phyloP scores from a whole-genome alignment of 2,888 invertebrate genomes.

The Tenthredo notha region DNA sequence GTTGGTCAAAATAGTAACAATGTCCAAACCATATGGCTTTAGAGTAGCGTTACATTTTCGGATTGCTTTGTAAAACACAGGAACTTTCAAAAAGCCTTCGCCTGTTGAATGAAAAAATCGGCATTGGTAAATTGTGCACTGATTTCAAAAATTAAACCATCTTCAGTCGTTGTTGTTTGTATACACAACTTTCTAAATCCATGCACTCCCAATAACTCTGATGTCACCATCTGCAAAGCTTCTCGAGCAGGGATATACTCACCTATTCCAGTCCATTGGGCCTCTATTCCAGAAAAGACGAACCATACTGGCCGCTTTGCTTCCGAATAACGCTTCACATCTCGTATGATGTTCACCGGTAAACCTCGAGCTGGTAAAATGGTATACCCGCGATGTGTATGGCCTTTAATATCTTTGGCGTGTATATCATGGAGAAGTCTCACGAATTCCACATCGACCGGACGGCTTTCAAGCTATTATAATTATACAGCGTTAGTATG shows the following conservation, averaged over 20 bases:
- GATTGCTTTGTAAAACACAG: conserved; percentile 85
- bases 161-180: conserved; percentile 75
- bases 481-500: no score
- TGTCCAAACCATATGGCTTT: conserved; percentile 82
- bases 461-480: conserved; percentile 79
- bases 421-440: conserved; percentile 83
- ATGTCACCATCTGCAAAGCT: no score
- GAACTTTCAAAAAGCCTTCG: conserved; percentile 83
- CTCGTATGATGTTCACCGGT: conserved; percentile 76
- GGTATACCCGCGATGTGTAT: conserved; percentile 89
- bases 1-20: conserved; percentile 82
- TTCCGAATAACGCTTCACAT: conserved; percentile 83
- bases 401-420: conserved; percentile 80
- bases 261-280: conserved; percentile 94
- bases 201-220: conserved; percentile 72
- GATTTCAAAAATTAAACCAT: background rate
- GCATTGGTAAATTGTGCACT: conserved; percentile 60
- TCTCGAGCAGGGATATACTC: conserved; percentile 75
- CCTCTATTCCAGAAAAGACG: conserved; percentile 95
- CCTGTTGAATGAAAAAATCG: conserved; percentile 88
- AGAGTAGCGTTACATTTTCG: conserved; percentile 81
- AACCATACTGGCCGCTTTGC: conserved; percentile 89
- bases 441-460: conserved; percentile 83
- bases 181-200: conserved; percentile 65
- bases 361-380: conserved; percentile 78